A percentile compares a stretch with the other conserved stretches of the same genome.
These are phyloP conservation scores for Emydocephalus ijimae DNA, from an alignment of 2,113 vertebrate species.

Conservation along the genomic window DNA sequence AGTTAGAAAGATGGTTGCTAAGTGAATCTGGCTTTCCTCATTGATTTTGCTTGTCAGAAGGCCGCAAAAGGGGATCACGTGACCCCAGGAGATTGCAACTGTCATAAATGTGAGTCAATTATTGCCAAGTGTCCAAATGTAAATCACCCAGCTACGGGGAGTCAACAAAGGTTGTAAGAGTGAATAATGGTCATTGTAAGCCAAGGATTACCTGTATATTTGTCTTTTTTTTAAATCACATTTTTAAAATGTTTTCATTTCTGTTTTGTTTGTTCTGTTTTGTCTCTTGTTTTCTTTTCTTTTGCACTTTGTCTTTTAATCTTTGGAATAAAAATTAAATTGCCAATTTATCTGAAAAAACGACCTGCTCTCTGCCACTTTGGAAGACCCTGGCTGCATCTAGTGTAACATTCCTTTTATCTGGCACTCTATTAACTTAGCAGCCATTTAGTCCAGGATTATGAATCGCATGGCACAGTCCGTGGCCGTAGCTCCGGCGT, in stretches of 20 bases:
- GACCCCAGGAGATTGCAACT: too few relatives aligned
- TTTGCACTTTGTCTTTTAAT: background rate
- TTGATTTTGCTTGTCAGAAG: too few relatives aligned
- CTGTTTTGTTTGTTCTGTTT: background rate
- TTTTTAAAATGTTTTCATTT: background rate
- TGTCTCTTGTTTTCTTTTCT: background rate
- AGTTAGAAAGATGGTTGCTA: too few relatives aligned
- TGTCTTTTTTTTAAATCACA: background rate
- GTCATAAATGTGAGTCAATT: too few relatives aligned
- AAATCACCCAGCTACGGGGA: too few relatives aligned
- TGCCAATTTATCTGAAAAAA: background rate
- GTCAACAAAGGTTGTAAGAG: too few relatives aligned
- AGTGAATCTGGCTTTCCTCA: too few relatives aligned
- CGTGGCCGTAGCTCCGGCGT: constrained; percentile 39
- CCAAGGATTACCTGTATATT: background rate
- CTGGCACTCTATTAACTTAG: constrained; percentile 3
- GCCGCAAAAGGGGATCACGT: too few relatives aligned
- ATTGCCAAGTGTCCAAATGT: too few relatives aligned
- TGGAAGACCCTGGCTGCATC: background rate
- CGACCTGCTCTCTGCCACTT: background rate
- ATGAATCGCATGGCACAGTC: background rate
- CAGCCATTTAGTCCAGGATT: background rate
- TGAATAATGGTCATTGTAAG: too few relatives aligned
- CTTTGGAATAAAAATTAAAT: background rate
- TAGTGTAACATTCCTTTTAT: background rate